Evolutionary conservation across 2,113 vertebrate species (phyloP).

Genomic region (Cyphomyrus discorhynchus): DNA sequence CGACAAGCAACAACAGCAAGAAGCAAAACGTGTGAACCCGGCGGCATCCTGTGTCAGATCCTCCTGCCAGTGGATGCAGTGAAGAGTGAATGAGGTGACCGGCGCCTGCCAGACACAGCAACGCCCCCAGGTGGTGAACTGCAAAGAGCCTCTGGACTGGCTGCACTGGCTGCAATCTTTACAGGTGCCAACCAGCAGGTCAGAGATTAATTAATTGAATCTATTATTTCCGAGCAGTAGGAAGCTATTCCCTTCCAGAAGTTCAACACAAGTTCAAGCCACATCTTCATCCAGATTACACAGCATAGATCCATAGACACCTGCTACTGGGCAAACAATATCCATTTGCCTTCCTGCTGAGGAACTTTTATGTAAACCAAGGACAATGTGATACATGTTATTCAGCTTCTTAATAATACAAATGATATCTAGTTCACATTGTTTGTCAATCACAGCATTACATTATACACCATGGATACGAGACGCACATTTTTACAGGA

Average conservation of each 20-base stretch:
- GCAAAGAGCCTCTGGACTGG: background rate
- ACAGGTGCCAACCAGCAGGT: background rate
- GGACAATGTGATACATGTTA: background rate
- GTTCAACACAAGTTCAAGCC: background rate
- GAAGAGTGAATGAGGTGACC: background rate
- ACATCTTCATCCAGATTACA: background rate
- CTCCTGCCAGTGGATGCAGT: background rate
- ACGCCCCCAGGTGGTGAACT: background rate
- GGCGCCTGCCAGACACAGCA: background rate
- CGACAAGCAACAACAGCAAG: background rate
- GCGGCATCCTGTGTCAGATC: background rate
- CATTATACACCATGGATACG: background rate
- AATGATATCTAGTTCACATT: background rate
- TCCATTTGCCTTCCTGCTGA: background rate
- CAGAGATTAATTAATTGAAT: background rate
- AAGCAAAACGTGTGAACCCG: background rate
- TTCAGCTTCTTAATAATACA: background rate
- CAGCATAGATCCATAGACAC: background rate
- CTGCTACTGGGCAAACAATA: background rate
- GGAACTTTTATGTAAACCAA: background rate
- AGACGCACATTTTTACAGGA: background rate
- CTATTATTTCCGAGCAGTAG: background rate
- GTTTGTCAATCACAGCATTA: background rate
- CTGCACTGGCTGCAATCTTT: background rate
- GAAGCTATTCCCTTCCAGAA: background rate